These are phyloP conservation scores for Anoplopoma fimbria DNA, from an alignment of 2,113 vertebrate species.

Conservation along the genomic window DNA sequence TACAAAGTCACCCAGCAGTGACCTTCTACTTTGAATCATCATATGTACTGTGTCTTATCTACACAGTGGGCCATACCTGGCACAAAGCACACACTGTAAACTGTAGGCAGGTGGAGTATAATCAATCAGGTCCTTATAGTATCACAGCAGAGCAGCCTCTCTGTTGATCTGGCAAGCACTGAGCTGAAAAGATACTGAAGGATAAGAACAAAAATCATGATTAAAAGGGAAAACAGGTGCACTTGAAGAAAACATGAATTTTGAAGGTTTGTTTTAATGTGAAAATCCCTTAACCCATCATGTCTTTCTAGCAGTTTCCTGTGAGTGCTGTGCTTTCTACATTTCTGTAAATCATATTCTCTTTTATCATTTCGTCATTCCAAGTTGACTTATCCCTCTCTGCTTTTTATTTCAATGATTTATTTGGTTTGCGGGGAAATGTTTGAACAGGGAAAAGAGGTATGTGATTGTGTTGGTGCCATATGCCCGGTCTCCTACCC, in stretches of 20 bases:
- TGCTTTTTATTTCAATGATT: constrained; percentile 89
- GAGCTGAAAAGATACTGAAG: too few species aligned
- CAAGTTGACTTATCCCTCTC: constrained; percentile 87
- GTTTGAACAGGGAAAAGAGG: constrained; percentile 97
- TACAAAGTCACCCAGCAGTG: too few species aligned
- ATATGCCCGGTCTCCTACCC: constrained; percentile 50
- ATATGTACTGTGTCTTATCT: too few species aligned
- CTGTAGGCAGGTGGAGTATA: too few species aligned
- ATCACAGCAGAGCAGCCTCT: too few species aligned
- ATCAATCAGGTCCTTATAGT: too few species aligned
- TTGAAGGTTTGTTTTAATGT: background rate
- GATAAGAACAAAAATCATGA: too few species aligned
- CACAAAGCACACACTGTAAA: too few species aligned
- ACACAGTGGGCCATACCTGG: too few species aligned
- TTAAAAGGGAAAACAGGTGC: background rate
- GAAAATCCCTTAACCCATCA: background rate
- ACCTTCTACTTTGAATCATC: too few species aligned
- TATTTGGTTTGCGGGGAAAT: constrained; percentile 92
- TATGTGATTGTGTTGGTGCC: constrained; percentile 89
- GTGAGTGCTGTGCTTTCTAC: constrained; percentile 1
- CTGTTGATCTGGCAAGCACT: background rate
- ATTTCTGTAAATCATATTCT: background rate
- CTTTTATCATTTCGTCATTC: background rate
- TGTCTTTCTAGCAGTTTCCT: background rate
- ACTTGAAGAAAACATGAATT: background rate